These are phyloP conservation scores for Malachius bipustulatus DNA, from an alignment of 2,888 invertebrate species.

Conservation along the genomic window DNA sequence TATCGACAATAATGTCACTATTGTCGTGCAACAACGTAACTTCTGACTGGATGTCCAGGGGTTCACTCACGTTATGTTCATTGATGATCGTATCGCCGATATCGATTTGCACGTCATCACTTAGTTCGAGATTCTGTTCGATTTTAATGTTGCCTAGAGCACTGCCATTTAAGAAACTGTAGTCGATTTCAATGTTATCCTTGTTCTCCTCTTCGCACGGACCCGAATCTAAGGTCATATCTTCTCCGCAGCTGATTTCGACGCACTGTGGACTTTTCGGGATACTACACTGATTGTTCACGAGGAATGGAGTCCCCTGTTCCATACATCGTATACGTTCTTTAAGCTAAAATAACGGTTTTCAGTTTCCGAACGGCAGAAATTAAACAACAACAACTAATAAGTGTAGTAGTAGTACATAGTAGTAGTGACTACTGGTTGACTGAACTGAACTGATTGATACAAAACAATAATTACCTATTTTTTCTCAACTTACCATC, in stretches of 20 bases:
- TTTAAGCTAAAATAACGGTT: conserved; percentile 34
- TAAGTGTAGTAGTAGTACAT: no score
- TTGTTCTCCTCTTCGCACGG: conserved; percentile 29
- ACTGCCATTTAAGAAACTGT: conserved; percentile 15
- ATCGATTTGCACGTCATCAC: conserved; percentile 15
- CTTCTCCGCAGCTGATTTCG: conserved; percentile 17
- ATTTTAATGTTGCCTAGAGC: conserved; percentile 12
- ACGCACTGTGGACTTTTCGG: conserved; percentile 12
- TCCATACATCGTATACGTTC: conserved; percentile 55
- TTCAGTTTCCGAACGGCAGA: no score
- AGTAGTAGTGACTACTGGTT: no score
- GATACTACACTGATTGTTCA: conserved; percentile 18
- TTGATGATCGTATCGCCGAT: neutral
- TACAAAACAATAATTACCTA: conserved; percentile 5
- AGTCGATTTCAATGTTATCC: conserved; percentile 18
- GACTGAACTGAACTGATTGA: conserved; percentile 1
- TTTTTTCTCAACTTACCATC: conserved; percentile 46
- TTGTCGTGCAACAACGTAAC: neutral
- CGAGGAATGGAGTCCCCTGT: conserved; percentile 39
- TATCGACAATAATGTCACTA: conserved; percentile 10
- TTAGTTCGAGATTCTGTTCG: conserved; percentile 16
- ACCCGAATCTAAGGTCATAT: conserved; percentile 35
- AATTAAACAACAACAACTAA: no score
- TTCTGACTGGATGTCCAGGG: neutral
- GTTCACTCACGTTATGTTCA: neutral